A percentile compares a stretch with the other conserved stretches of the same genome.
Conservation (phyloP, 2,113 vertebrate genomes). For the Lontra canadensis region DNA sequence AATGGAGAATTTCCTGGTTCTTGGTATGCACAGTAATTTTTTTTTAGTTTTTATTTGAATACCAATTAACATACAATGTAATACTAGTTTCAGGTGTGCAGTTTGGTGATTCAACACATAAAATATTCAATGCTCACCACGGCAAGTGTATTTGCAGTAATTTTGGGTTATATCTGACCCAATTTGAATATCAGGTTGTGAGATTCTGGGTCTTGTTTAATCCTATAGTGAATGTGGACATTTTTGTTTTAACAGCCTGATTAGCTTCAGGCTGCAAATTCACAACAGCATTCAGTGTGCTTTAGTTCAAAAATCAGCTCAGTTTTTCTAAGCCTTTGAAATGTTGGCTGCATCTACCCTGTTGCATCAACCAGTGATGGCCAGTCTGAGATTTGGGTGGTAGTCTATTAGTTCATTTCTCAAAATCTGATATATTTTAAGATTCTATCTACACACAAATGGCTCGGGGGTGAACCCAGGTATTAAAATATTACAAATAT, state of each 20-base stretch:
- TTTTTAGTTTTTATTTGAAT: background rate
- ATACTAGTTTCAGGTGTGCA: background rate
- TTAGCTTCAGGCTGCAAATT: background rate
- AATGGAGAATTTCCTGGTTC: background rate
- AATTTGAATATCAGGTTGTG: background rate
- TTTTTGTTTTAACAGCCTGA: background rate
- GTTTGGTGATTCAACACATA: background rate
- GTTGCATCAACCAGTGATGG: background rate
- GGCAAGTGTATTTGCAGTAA: background rate
- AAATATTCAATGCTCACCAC: background rate
- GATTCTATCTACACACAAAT: background rate
- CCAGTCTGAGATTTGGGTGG: background rate
- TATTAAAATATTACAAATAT: background rate
- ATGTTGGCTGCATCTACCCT: background rate
- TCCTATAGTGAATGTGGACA: background rate
- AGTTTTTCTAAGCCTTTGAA: background rate
- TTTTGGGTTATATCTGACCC: background rate
- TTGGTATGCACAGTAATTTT: background rate
- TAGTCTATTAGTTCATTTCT: background rate
- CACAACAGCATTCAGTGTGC: background rate
- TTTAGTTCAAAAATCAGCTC: background rate
- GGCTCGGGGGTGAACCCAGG: background rate
- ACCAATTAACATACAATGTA: background rate
- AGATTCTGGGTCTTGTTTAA: background rate
- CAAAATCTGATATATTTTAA: background rate